Conservation (phyloP, 2,113 vertebrate genomes). For the Sterrhoptilus dennistouni region DNA sequence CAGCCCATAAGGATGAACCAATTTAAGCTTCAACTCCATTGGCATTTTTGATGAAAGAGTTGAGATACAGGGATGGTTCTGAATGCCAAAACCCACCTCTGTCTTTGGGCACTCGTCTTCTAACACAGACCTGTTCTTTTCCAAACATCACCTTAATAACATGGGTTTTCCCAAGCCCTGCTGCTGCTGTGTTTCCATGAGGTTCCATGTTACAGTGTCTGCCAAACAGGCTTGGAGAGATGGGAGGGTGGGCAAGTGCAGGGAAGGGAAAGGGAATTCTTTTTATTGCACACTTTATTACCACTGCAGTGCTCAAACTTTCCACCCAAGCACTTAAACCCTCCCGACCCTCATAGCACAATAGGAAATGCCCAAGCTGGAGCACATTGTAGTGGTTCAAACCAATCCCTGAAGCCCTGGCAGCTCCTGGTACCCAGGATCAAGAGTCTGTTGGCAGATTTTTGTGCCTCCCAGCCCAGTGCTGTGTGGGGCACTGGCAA, state of each 20-base stretch:
- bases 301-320: conserved; percentile 5
- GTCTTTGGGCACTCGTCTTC: neutral
- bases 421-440: neutral
- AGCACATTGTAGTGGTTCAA: rapidly evolving
- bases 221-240: neutral
- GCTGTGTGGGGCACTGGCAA: neutral
- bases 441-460: neutral
- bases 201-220: neutral
- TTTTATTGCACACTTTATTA: conserved; percentile 15
- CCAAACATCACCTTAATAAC: neutral
- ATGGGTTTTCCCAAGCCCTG: neutral
- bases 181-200: neutral
- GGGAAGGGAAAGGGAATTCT: conserved; percentile 9
- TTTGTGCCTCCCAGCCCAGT: neutral
- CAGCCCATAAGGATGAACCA: neutral
- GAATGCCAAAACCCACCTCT: neutral
- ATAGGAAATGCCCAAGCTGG: neutral
- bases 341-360: neutral
- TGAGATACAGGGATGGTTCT: neutral
- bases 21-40: rapidly evolving
- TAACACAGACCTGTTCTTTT: neutral
- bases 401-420: rapidly evolving
- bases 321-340: conserved; percentile 37
- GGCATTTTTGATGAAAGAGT: neutral
- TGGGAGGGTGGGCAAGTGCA: neutral